Conservation (phyloP, 2,113 vertebrate species). For the Pardalotus punctatus region DNA sequence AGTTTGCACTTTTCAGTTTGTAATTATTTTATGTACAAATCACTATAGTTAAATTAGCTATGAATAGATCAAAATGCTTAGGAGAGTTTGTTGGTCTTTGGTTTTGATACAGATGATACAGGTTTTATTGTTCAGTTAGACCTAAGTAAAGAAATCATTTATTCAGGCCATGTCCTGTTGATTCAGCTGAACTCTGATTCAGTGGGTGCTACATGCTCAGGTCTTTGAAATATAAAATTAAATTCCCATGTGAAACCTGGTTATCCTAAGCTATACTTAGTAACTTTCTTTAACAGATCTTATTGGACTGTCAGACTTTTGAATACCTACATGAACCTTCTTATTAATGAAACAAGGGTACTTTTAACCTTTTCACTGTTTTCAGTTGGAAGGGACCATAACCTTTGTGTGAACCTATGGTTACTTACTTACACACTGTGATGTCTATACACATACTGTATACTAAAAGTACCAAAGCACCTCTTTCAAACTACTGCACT, state of each 20-base stretch:
- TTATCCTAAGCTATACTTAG: not conserved
- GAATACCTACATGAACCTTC: not conserved
- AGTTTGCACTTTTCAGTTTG: not conserved
- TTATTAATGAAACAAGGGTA: not conserved
- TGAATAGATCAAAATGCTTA: not conserved
- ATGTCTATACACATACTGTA: not conserved
- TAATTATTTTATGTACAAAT: not conserved
- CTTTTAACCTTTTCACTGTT: not conserved
- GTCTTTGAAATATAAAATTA: not conserved
- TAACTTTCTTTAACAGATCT: not conserved
- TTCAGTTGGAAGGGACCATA: not conserved
- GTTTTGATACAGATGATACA: not conserved
- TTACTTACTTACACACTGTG: not conserved
- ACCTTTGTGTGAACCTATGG: not conserved
- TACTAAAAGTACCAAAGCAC: not conserved
- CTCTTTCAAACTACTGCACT: not conserved
- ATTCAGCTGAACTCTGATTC: not conserved
- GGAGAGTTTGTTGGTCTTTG: not conserved
- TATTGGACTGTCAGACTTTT: not conserved
- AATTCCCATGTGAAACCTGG: rapidly evolving
- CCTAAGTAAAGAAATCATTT: not conserved
- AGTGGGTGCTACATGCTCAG: not conserved
- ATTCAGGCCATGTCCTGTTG: not conserved
- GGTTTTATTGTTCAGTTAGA: not conserved
- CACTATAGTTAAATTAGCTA: not conserved